Conservation (phyloP, 2,113 vertebrate genomes). For the Xiphophorus maculatus region DNA sequence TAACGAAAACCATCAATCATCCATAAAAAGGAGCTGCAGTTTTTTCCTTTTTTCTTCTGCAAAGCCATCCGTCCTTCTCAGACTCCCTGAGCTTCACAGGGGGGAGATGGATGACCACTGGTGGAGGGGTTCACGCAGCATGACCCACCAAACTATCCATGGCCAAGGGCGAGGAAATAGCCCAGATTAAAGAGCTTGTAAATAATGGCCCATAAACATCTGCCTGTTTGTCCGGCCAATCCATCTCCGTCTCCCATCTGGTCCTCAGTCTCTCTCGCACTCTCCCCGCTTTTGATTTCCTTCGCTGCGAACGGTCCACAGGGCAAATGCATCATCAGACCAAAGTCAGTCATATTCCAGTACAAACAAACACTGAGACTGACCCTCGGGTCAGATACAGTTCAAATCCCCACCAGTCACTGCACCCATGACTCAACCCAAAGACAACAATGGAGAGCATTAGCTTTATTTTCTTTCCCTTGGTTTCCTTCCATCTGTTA, state of each 20-base stretch:
- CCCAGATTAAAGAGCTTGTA: slow-evolving; percentile 80
- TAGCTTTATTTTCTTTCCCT: slow-evolving; percentile 66
- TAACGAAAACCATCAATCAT: background rate
- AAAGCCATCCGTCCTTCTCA: background rate
- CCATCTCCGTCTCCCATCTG: slow-evolving; percentile 70
- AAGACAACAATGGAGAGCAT: slow-evolving; percentile 67
- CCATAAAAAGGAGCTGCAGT: slow-evolving; percentile 6
- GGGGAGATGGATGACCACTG: slow-evolving; percentile 74
- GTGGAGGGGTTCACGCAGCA: slow-evolving; percentile 61
- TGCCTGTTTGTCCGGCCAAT: slow-evolving; percentile 65
- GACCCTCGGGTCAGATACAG: slow-evolving; percentile 64
- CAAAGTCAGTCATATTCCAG: slow-evolving; percentile 73
- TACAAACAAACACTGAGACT: slow-evolving; percentile 68
- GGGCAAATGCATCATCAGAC: slow-evolving; percentile 73
- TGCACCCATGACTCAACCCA: slow-evolving; percentile 67
- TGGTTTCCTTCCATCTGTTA: slow-evolving; percentile 54
- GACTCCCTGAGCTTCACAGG: slow-evolving; percentile 38
- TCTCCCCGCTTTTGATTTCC: slow-evolving; percentile 58
- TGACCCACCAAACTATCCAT: slow-evolving; percentile 76
- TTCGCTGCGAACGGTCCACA: slow-evolving; percentile 52
- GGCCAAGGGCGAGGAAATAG: slow-evolving; percentile 81
- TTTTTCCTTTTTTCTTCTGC: slow-evolving; percentile 5
- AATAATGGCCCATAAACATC: slow-evolving; percentile 80
- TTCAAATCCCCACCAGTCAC: slow-evolving; percentile 63
- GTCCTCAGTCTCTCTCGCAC: slow-evolving; percentile 42